These are phyloP conservation scores for Oikopleura albicans DNA, from an alignment of 23 tunicate genomes.

Conservation along the genomic window DNA sequence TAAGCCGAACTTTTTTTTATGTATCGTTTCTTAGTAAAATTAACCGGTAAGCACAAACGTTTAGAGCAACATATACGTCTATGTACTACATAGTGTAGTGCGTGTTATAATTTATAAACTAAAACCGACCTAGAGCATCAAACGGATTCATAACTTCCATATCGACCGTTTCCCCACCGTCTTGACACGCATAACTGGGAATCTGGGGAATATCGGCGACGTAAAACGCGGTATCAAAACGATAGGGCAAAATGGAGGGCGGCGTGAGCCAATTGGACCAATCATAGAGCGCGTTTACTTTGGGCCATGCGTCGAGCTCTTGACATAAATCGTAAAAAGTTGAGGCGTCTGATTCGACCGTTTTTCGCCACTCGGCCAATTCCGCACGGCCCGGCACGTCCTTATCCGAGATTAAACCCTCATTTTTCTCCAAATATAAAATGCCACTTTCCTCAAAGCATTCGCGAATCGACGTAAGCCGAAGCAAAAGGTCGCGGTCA, in stretches of 20 bases:
- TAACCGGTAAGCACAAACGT: too few species aligned
- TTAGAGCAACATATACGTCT: too few species aligned
- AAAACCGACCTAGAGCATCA: neutral
- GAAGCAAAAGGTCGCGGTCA: neutral
- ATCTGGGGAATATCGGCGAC: neutral
- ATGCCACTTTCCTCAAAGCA: constrained; percentile 4
- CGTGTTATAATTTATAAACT: too few species aligned
- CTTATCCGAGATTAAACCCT: neutral
- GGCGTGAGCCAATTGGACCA: constrained; percentile 15
- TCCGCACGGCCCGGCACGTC: neutral
- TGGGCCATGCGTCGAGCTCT: neutral
- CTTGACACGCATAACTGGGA: neutral
- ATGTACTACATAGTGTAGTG: too few species aligned
- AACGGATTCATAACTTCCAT: constrained; percentile 4
- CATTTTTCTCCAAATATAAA: neutral
- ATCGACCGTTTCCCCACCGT: constrained; percentile 12
- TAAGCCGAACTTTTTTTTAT: too few species aligned
- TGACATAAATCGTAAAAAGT: neutral
- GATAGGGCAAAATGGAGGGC: constrained; percentile 5
- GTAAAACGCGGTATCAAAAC: constrained; percentile 10
- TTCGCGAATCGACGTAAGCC: neutral
- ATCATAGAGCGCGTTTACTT: neutral
- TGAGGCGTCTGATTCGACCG: neutral
- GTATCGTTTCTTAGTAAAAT: too few species aligned
- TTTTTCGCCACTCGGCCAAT: neutral